A percentile compares a stretch with the other conserved stretches of the same genome.
Conservation (phyloP, 2,797 vertebrate species). For the Mus caroli region DNA sequence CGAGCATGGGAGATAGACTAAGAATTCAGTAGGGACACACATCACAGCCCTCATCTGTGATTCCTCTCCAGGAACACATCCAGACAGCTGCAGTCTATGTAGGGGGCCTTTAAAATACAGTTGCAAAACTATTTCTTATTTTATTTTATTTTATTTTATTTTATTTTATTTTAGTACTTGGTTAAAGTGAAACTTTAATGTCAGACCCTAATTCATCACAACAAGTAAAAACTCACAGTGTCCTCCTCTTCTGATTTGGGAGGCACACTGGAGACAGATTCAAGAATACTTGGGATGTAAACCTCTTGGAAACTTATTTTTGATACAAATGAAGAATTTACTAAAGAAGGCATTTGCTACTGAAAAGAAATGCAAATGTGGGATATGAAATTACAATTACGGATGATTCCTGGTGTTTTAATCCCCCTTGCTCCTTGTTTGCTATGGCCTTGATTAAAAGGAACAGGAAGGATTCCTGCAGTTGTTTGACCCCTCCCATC, state of each 20-base stretch:
- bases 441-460: slow-evolving; percentile 79
- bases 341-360: background rate
- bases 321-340: slow-evolving; percentile 8
- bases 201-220: slow-evolving; percentile 60
- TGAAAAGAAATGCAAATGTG: slow-evolving; percentile 43
- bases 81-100: slow-evolving; percentile 73
- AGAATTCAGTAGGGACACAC: slow-evolving; percentile 67
- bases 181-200: slow-evolving; percentile 65
- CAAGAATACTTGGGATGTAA: background rate
- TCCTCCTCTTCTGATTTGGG: slow-evolving; percentile 27
- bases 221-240: slow-evolving; percentile 18
- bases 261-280: background rate
- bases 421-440: background rate
- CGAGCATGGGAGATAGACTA: slow-evolving; percentile 44
- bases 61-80: slow-evolving; percentile 75
- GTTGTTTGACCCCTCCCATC: slow-evolving; percentile 41
- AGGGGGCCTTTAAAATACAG: slow-evolving; percentile 66
- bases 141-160: background rate
- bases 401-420: background rate
- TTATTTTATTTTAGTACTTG: background rate
- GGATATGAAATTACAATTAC: slow-evolving; percentile 49
- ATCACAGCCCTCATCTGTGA: slow-evolving; percentile 55
- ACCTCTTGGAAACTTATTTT: background rate
- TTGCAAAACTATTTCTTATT: background rate
- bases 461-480: slow-evolving; percentile 78